Base-by-base conservation (phyloP, 1,140 invertebrate genomes). In the Psilanteris sp. region DNA sequence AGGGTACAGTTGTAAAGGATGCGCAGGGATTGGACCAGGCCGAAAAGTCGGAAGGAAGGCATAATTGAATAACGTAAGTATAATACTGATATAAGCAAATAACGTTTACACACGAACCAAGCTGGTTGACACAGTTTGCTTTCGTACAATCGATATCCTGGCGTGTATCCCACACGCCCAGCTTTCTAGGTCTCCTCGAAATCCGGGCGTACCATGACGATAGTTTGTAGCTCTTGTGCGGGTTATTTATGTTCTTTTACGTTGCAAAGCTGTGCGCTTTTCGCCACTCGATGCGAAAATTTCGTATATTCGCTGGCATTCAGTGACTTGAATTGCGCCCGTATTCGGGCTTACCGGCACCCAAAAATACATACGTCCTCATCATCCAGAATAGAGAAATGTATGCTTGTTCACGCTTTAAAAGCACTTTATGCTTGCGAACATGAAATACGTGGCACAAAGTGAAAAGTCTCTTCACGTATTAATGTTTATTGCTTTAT, bases 171-270 rank as follows among this genome's bases (percentile, higher is more conserved):
- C 59, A 59, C 59, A 64, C 68, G 68, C 68, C 68, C 57, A 52
- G 68, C 68, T 72, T 72, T 72, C 59, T 64, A 57, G 68, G 68
- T 72, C 68, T 72, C 68, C 48, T 55, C 68, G 68, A 72, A 64
- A 72, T 72, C 68, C 68, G 68, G 68, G 57, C 68, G 68, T 43
- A 59, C 70, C 59, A 59, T 73, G 70, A 66, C 70, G 70, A 66
- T 73, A 52, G 70, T 73, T 66, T 73, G 70, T 66, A 66, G 70
- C 70, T 73, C 70, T 66, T 52, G 70, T 66, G 52, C 70, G 52
- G 59, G 70, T 73, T 73, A 73, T 73, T 73, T 73, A 73, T 73
- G 70, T 73, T 73, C 70, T 73, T 64, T 73, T 62, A 52, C 52
- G 70, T 62, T 66, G 59, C 70, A 73, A 73, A 73, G 70, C 59